These are phyloP conservation scores for Anabas testudineus DNA, from an alignment of 2,797 vertebrate genomes.

Conservation along the genomic window DNA sequence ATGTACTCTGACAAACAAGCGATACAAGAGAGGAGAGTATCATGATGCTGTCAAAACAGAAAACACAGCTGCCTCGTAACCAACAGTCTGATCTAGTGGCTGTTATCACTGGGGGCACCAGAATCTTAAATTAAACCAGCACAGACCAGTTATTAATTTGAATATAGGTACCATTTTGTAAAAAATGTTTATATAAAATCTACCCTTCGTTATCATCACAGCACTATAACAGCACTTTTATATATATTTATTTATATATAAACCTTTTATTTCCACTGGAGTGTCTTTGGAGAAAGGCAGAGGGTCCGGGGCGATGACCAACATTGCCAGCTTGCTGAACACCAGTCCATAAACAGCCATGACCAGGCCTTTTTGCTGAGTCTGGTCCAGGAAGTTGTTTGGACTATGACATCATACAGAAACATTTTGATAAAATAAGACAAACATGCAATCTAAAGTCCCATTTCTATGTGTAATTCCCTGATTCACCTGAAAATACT, in stretches of 20 bases:
- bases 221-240: no score
- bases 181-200: no score
- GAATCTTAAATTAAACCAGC: no score
- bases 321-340: constrained; percentile 88
- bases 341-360: constrained; percentile 89
- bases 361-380: constrained; percentile 83
- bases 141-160: no score
- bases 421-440: neutral
- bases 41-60: neutral
- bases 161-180: no score
- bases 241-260: no score
- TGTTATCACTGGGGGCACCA: no score
- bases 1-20: constrained; percentile 85
- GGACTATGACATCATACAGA: constrained; percentile 81
- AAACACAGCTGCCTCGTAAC: neutral
- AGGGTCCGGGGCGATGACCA: constrained; percentile 85
- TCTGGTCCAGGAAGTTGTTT: constrained; percentile 88
- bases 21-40: neutral
- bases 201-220: no score
- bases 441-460: neutral
- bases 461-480: fast-evolving
- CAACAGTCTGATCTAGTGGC: neutral
- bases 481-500: constrained; percentile 89
- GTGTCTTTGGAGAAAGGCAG: constrained; percentile 86
- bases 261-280: constrained; percentile 79